Conservation (phyloP, 2,797 vertebrate species). For the Acanthis flammea region DNA sequence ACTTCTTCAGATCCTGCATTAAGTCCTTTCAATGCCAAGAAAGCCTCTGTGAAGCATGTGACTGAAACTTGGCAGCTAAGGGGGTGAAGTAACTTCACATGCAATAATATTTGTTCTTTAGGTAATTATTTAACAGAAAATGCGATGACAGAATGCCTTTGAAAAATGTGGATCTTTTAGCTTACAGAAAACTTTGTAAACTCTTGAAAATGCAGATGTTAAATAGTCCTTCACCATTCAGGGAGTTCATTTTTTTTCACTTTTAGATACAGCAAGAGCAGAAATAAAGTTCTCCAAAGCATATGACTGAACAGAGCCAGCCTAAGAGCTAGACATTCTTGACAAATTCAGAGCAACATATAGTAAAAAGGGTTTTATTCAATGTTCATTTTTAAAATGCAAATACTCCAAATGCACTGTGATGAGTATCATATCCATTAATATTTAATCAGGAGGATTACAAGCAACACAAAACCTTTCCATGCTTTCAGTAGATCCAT, state of each 20-base stretch:
- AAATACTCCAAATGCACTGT: neutral
- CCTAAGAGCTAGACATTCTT: neutral
- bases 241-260: neutral
- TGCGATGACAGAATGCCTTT: neutral
- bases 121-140: slow-evolving; percentile 48
- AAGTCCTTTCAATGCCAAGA: neutral
- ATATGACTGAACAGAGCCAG: neutral
- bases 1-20: slow-evolving; percentile 8
- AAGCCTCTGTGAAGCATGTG: slow-evolving; percentile 23
- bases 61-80: slow-evolving; percentile 56
- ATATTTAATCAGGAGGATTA: neutral
- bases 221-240: neutral
- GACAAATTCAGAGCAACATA: neutral
- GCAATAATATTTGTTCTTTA: slow-evolving; percentile 46
- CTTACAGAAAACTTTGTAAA: neutral
- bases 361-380: neutral
- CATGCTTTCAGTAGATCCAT: neutral
- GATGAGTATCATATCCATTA: neutral
- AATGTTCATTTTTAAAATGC: neutral
- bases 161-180: neutral
- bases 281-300: neutral
- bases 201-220: neutral
- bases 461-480: neutral
- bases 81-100: slow-evolving; percentile 5
- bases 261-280: neutral